phyloP scores from a whole-genome alignment of 2,797 vertebrate genomes.

The Fringilla coelebs region DNA sequence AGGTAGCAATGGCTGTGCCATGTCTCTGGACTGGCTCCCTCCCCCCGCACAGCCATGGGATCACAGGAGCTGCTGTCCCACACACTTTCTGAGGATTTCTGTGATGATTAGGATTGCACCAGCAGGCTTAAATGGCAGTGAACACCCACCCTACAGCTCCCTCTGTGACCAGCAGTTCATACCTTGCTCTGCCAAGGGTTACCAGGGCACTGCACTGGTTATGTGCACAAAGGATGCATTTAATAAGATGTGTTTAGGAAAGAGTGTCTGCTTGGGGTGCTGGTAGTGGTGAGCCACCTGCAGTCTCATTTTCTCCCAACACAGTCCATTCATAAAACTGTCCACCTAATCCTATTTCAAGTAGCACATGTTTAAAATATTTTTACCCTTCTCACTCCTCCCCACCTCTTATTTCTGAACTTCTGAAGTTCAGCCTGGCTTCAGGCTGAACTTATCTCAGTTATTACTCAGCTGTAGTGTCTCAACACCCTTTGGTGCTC shows the following conservation, averaged over 20 bases:
- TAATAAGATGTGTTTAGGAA: neutral
- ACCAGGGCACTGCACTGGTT: neutral
- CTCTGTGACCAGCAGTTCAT: neutral
- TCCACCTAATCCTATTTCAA: neutral
- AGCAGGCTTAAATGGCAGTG: neutral
- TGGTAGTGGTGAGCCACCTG: neutral
- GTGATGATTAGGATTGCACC: neutral
- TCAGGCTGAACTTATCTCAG: neutral
- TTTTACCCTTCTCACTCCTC: neutral
- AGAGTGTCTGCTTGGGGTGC: neutral
- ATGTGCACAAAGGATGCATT: neutral
- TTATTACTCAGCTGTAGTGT: neutral
- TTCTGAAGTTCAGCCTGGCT: no score
- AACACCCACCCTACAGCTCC: neutral
- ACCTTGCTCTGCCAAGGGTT: neutral
- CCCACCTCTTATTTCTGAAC: neutral
- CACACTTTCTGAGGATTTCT: neutral
- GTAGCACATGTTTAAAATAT: neutral
- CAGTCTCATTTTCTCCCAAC: neutral
- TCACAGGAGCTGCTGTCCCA: neutral
- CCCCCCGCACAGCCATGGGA: accelerated
- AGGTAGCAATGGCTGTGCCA: neutral
- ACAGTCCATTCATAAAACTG: neutral
- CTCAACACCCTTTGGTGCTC: neutral
- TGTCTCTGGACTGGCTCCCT: neutral